Evolutionary conservation across 1,140 invertebrate species (phyloP), one percentile per base, ranked within the genome.

Genomic region (Philaenus spumarius): DNA sequence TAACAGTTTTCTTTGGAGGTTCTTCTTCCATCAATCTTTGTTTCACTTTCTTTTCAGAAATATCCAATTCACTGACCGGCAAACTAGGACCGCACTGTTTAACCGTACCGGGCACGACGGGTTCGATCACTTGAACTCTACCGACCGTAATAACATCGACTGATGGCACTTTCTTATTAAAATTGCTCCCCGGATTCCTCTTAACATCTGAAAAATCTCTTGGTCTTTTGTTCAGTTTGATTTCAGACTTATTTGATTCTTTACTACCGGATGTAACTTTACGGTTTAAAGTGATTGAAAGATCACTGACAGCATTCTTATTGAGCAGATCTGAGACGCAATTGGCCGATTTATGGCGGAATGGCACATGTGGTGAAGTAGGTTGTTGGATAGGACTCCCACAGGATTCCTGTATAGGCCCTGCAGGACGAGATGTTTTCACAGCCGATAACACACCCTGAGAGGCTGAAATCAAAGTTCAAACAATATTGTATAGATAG

Each of bases 21-120:
- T 43, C 57, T 55, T 75, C 78, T 64, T 83, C 80, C 26, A 81
- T 61, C 14, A 81, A 64, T 45, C 80, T 75, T 60, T 82, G 80
- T 59, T 82, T 82, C n/a, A 81, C 77, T 62, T 81, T 80, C 12
- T 79, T 78, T 65, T 81, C 80, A 37, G 79, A 79, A 14, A 81
- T 74, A 22, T 75, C 75, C 12, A 75, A 70, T 17, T 78, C 74
- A 1, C 71, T 74, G 9, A 75, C 72, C 1, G 59, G 59, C 30
- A 60, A 23, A 39, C 45, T 60, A 6, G 50, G 19, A 2, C 34
- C 39, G 14, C 19, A 14, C 24, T 50, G 39, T 12, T 53, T 53
- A 20, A 22, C 20, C 15, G 30, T 11, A 23, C 30, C 30, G 2
- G 15, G 15, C 14, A 53, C 6, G 4, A 53, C 12, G 2, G 50